Base-by-base conservation (phyloP, 2,113 vertebrate species). In the Neotragus moschatus region DNA sequence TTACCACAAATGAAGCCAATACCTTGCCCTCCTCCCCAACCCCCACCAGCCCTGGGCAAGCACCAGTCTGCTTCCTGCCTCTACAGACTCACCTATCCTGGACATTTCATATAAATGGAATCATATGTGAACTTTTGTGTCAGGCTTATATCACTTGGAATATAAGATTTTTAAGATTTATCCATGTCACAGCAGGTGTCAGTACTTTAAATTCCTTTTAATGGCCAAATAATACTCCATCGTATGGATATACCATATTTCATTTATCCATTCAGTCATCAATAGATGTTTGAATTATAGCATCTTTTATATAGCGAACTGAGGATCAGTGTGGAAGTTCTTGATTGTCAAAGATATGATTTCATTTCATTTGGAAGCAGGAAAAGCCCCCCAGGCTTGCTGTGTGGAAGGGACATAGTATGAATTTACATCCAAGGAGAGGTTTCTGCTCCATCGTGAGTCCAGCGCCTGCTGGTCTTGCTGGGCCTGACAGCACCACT, bases 141-240 rank as follows among this genome's bases (percentile, higher is more conserved):
- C 39, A 2, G 77, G 30, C 49, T 43, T 53, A 17, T 26, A 56
- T 77, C 81, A 66, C 21, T 4, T 47, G 12, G 70, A 53, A 3
- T 11, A 3, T 11, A 7, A 23, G 63, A 45, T 30, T 33, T 88
- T 36, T 19, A 9, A 14, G 21, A 12, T 30, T 49, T 7, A 7
- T 28, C 30, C n/a, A 0, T 2, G 1, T 30, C 9, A 25, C 17
- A 60, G 30, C 33, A 16, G 1, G 2, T 43, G 5, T 66, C 33
- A 15, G 33, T 7, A 23, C 25, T 43, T 63, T 25, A 21, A 73
- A 73, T 25, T n/a, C 39, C 49, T 53, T 87, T 84, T 21, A 49
- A 43, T 1, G 15, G 49, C 26, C 7, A 13, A 36, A 15, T 16
- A 39, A 49, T 49, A 16, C 30, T n/a, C 36, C 15, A 11, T 3